Evolutionary conservation across 1,140 invertebrate species (phyloP), one percentile per base, ranked within the genome.

Genomic region (Harpegnathos saltator): DNA sequence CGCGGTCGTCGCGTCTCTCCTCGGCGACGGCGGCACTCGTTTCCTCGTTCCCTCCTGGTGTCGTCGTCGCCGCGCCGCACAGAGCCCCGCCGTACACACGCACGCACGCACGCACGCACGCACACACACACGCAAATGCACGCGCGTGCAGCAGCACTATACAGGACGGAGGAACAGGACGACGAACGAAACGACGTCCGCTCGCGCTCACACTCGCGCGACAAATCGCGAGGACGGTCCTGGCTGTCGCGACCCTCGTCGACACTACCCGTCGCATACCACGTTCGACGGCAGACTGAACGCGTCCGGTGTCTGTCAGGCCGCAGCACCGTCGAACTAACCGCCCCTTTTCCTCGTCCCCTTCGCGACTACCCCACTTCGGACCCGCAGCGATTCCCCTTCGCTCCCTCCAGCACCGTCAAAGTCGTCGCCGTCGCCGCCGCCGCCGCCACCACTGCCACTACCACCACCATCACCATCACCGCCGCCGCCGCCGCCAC

Each of bases 211-310:
- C 19, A 48, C 1, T 33, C 24, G 24, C 33, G 24, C 61, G 26
- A 19, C 7, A 56, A 56, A 19, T 56, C 54, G 54, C 17, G 50
- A n/a, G 54, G 56, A 85, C 44, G 59, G 54, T 77, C 52, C 65
- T 72, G 59, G 17, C 14, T 65, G 65, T 58, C 19, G 66, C 48
- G 48, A n/a, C 59, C 17, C 56, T 74, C 74, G 62, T 77, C 74
- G 44, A 59, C 56, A 83, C 85, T 56, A 83, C 89, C 90, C 72
- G 54, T 62, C 82, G 78, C 88, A 86, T 80, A 83, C 88, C 75
- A 92, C 90, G 90, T 93, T 92, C 89, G 89, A 86, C 92, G 92
- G 92, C 90, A 91, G 91, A 93, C 92, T 93, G 91, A 93, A 91
- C 89, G 91, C 89, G 86, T 90, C 87, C 89, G 89, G 91, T 91